These are phyloP conservation scores for Acrocera orbiculus DNA, from an alignment of 2,888 invertebrate species.

Conservation along the genomic window DNA sequence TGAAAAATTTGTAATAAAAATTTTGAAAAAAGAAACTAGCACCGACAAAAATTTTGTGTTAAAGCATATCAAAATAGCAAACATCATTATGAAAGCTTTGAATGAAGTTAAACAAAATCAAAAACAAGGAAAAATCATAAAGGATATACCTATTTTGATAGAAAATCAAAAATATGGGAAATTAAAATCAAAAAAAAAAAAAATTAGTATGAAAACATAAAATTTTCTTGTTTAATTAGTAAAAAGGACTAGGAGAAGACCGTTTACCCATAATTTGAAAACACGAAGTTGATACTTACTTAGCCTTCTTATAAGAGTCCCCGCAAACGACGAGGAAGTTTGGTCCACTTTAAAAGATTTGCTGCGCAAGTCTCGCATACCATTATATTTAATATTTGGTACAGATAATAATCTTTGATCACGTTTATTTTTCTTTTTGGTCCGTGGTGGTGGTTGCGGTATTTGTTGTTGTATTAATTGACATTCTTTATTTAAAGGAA, in stretches of 20 bases:
- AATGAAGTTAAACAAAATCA: too few species aligned
- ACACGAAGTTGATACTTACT: conserved; percentile 53
- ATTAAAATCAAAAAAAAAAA: neutral
- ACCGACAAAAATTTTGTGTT: too few species aligned
- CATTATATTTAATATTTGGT: conserved; percentile 53
- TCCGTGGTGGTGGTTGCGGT: conserved; percentile 39
- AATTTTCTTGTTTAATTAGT: neutral
- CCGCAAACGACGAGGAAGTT: conserved; percentile 41
- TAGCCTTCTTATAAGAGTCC: conserved; percentile 66
- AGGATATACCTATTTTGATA: too few species aligned
- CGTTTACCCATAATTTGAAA: too few species aligned
- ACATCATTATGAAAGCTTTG: too few species aligned
- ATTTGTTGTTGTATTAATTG: conserved; percentile 16
- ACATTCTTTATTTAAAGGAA: conserved; percentile 32
- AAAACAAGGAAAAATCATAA: too few species aligned
- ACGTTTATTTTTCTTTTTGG: conserved; percentile 37
- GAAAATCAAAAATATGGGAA: neutral
- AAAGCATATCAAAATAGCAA: too few species aligned
- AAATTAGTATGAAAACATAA: neutral
- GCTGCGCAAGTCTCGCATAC: conserved; percentile 27
- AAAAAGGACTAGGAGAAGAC: neutral
- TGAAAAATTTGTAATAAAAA: too few species aligned
- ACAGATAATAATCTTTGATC: conserved; percentile 58
- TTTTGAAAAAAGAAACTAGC: too few species aligned
- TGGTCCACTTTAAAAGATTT: conserved; percentile 23